phyloP scores from a whole-genome alignment of 1,140 invertebrate species.

The Solenopsis invicta region DNA sequence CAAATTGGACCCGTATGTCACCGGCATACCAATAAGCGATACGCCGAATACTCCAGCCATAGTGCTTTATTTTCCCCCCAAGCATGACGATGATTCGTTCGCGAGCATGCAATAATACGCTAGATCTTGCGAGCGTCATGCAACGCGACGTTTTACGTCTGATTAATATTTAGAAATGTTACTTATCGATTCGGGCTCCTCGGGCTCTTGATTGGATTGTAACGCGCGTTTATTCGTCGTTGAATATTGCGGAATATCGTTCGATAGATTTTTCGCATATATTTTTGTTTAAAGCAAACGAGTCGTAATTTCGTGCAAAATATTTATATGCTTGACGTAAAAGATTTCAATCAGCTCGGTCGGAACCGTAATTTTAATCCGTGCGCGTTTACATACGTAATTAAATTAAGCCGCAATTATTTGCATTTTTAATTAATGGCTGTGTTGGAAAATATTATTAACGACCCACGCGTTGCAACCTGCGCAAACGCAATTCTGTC shows the following conservation, averaged over 20 bases:
- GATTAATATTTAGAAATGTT: slow-evolving; percentile 34
- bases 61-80: slow-evolving; percentile 67
- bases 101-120: slow-evolving; percentile 45
- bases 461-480: slow-evolving; percentile 20
- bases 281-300: slow-evolving; percentile 51
- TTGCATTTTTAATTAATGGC: slow-evolving; percentile 61
- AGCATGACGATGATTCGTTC: slow-evolving; percentile 59
- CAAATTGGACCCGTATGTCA: slow-evolving; percentile 77
- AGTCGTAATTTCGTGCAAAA: slow-evolving; percentile 35
- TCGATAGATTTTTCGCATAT: slow-evolving; percentile 32
- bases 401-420: slow-evolving; percentile 62
- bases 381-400: slow-evolving; percentile 52
- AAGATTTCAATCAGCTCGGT: slow-evolving; percentile 59
- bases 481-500: slow-evolving; percentile 43
- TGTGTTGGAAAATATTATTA: slow-evolving; percentile 56
- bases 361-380: slow-evolving; percentile 55
- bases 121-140: slow-evolving; percentile 50
- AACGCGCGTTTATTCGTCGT: neutral
- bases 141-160: slow-evolving; percentile 18
- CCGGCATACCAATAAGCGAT: slow-evolving; percentile 77
- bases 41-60: slow-evolving; percentile 32
- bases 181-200: neutral
- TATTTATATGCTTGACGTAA: slow-evolving; percentile 52
- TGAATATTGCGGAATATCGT: slow-evolving; percentile 7
- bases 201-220: neutral